Percentiles rank a stretch among this genome's conserved stretches.
These are phyloP conservation scores for Drosophila multiciliata DNA, from an alignment of 2,888 invertebrate species.

Conservation along the genomic window DNA sequence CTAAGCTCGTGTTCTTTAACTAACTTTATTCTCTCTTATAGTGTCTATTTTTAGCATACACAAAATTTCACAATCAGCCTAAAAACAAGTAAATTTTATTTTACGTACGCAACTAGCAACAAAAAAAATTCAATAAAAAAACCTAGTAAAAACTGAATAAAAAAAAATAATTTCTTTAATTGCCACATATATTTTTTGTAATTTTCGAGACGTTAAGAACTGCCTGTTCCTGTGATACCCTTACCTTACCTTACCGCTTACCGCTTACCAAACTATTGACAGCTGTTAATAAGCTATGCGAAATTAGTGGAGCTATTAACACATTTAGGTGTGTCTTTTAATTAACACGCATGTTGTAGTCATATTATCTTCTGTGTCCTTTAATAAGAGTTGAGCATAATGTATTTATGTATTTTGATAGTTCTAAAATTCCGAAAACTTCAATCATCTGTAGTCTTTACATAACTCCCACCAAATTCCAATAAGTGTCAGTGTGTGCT, in stretches of 20 bases:
- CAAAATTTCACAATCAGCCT: conserved; percentile 29
- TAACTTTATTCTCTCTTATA: conserved; percentile 15
- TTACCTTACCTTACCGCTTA: background rate
- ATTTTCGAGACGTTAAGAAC: conserved; percentile 12
- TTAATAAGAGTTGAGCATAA: background rate
- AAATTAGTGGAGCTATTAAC: background rate
- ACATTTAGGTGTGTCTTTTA: background rate
- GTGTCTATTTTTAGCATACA: conserved; percentile 63
- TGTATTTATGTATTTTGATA: background rate
- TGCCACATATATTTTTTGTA: conserved; percentile 37
- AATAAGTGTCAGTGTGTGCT: background rate
- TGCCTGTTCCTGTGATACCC: conserved; percentile 8
- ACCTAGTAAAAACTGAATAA: conserved; percentile 20
- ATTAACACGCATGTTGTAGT: background rate
- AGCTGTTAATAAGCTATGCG: conserved; percentile 8
- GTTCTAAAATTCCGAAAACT: background rate
- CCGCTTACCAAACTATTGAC: background rate
- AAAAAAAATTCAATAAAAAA: conserved; percentile 14
- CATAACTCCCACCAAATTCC: background rate
- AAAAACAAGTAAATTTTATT: conserved; percentile 24
- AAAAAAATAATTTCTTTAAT: conserved; percentile 37
- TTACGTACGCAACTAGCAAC: conserved; percentile 9
- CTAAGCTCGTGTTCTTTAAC: conserved; percentile 38
- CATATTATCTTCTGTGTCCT: background rate
- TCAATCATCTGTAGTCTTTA: background rate